Evolutionary conservation across 2,113 vertebrate genomes (phyloP).

Genomic region (Ictalurus furcatus): DNA sequence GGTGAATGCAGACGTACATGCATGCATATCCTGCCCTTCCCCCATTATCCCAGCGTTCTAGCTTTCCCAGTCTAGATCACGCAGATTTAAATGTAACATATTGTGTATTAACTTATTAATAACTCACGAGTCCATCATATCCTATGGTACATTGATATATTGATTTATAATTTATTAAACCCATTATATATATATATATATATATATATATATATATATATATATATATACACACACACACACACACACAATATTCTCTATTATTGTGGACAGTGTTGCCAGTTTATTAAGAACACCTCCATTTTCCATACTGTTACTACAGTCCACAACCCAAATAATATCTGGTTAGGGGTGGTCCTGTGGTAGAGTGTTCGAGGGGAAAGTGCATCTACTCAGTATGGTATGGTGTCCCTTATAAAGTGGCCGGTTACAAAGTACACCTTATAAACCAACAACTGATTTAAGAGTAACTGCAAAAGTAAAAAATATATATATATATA

Average conservation of each 20-base stretch:
- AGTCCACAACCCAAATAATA: not conserved
- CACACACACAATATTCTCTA: not conserved
- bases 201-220: no score
- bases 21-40: constrained; percentile 8
- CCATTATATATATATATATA: not conserved
- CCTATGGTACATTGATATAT: not conserved
- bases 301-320: not conserved
- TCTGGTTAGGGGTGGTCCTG: not conserved
- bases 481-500: not conserved
- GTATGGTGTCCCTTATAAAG: not conserved
- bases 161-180: not conserved
- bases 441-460: not conserved
- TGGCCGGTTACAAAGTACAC: not conserved
- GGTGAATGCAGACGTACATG: constrained; percentile 34
- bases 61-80: not conserved
- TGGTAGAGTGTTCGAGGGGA: not conserved
- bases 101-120: not conserved
- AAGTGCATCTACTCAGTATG: not conserved
- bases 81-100: not conserved
- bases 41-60: not conserved
- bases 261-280: not conserved
- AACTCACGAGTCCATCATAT: not conserved
- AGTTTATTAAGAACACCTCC: not conserved
- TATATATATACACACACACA: no score
- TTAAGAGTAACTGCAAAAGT: not conserved